Conservation (phyloP, 2,888 invertebrate species). For the Allacma fusca region DNA sequence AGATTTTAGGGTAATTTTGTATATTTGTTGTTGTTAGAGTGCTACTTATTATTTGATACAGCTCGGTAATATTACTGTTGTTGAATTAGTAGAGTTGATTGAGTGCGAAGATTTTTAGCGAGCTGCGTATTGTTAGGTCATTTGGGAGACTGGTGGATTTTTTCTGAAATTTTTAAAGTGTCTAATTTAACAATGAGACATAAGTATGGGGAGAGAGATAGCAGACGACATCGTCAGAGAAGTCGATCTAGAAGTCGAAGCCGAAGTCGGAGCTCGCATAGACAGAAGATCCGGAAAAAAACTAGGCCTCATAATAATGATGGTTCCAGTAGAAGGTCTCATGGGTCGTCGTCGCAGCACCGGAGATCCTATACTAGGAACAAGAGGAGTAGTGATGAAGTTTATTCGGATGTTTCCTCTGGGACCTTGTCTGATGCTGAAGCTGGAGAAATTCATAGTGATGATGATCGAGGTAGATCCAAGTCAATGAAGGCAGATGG, state of each 20-base stretch:
- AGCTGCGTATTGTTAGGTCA: too few relatives aligned
- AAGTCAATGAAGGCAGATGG: neutral
- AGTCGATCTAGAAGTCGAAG: constrained; percentile 22
- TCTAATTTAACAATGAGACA: constrained; percentile 19
- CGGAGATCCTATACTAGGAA: neutral
- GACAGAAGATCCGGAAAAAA: constrained; percentile 5
- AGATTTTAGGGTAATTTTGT: too few relatives aligned
- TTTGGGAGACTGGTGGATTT: neutral
- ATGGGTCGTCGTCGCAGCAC: neutral
- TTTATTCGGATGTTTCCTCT: constrained; percentile 95
- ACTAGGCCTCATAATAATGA: neutral
- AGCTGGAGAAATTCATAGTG: constrained; percentile 87
- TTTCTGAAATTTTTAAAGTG: neutral
- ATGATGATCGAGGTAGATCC: constrained; percentile 63
- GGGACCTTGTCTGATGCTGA: constrained; percentile 89
- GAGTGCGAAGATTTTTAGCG: too few relatives aligned
- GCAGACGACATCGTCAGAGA: constrained; percentile 9
- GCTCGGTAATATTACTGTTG: too few relatives aligned
- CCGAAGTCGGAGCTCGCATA: constrained; percentile 22
- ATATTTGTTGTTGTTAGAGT: too few relatives aligned
- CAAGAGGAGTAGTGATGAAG: constrained; percentile 68
- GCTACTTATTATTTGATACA: too few relatives aligned
- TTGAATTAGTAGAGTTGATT: too few relatives aligned
- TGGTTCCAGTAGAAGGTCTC: neutral
- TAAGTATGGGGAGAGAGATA: neutral